A percentile compares a stretch with the other conserved stretches of the same genome.
These are phyloP conservation scores for Nyctalus aviator DNA, from an alignment of 2,797 vertebrate genomes.

Conservation along the genomic window DNA sequence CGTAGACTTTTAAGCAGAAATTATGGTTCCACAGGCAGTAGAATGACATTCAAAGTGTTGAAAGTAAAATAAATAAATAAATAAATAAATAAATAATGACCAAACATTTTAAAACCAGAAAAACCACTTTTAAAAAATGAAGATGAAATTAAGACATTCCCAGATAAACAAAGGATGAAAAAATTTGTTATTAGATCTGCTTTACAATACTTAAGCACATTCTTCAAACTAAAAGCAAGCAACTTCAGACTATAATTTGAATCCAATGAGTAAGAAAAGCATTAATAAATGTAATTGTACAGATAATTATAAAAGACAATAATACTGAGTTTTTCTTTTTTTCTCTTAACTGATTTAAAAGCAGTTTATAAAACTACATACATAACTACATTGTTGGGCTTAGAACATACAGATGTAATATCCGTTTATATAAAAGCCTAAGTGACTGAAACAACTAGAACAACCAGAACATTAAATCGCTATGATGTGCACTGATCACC, in stretches of 20 bases:
- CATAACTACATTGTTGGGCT: not conserved
- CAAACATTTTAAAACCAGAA: not conserved
- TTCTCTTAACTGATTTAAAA: not conserved
- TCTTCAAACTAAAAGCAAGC: not conserved
- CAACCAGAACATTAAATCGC: too few species aligned
- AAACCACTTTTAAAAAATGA: not conserved
- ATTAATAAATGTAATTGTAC: not conserved
- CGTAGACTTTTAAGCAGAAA: not conserved
- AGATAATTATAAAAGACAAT: not conserved
- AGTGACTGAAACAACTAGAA: too few species aligned
- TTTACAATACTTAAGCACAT: not conserved
- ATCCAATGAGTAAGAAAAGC: not conserved
- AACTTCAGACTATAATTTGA: not conserved
- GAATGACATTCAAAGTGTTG: not conserved
- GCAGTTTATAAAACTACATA: not conserved
- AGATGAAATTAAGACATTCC: not conserved
- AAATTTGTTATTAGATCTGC: not conserved
- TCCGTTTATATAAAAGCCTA: too few species aligned
- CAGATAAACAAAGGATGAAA: not conserved
- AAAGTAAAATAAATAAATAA: not conserved
- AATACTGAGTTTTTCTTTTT: not conserved
- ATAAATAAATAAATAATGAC: not conserved
- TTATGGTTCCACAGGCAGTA: not conserved
- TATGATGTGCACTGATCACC: too few species aligned
- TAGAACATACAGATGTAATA: not conserved